phyloP scores from a whole-genome alignment of 2,797 vertebrate genomes.

The Hemibagrus guttatus region DNA sequence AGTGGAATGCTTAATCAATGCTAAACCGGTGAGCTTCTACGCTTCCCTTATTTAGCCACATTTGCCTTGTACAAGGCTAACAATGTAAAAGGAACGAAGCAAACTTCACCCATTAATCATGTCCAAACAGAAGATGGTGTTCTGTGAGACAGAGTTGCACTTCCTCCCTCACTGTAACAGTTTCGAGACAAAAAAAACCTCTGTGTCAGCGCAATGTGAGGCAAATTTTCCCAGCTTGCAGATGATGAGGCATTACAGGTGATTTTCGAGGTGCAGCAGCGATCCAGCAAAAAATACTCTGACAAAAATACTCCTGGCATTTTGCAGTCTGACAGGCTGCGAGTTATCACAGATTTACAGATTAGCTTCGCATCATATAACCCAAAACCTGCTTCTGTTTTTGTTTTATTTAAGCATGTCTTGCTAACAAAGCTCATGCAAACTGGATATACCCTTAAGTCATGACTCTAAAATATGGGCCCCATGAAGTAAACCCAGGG shows the following conservation, averaged over 20 bases:
- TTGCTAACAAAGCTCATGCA: background rate
- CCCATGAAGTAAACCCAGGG: background rate
- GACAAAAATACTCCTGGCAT: background rate
- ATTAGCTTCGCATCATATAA: background rate
- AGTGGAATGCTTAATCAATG: too few species aligned
- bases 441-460: background rate
- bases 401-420: background rate
- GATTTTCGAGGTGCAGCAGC: background rate
- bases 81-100: background rate
- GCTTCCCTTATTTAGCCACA: background rate
- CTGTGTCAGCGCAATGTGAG: background rate
- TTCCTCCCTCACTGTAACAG: background rate
- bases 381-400: background rate
- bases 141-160: background rate
- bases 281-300: background rate
- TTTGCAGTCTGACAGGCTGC: background rate
- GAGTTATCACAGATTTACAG: background rate
- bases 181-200: background rate
- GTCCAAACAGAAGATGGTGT: background rate
- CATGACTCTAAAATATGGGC: background rate
- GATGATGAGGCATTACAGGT: conserved; percentile 22
- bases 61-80: background rate
- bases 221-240: background rate
- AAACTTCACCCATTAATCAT: background rate
- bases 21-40: background rate